Conservation (phyloP, 1,140 invertebrate genomes). For the Panulirus ornatus region DNA sequence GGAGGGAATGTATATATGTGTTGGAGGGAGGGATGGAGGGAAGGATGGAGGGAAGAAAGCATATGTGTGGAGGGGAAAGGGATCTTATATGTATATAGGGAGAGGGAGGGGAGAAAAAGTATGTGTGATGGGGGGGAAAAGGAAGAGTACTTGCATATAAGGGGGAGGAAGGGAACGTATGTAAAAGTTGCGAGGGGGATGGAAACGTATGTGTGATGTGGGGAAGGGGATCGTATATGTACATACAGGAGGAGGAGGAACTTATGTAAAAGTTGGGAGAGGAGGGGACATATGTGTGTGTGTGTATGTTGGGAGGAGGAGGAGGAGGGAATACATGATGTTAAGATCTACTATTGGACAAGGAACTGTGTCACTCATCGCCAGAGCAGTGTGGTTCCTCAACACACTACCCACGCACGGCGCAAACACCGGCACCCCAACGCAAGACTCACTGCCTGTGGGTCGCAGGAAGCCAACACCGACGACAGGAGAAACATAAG, state of each 20-base stretch:
- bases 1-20: too few species aligned
- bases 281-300: neutral
- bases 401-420: too few species aligned
- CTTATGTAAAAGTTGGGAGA: neutral
- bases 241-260: neutral
- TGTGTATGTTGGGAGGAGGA: neutral
- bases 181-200: neutral
- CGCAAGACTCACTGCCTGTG: too few species aligned
- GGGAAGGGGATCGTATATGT: neutral
- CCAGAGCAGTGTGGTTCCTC: too few species aligned
- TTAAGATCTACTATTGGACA: too few species aligned
- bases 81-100: neutral
- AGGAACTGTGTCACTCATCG: too few species aligned
- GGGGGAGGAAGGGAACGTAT: neutral
- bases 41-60: neutral
- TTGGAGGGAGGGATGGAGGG: constrained; percentile 3
- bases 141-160: neutral
- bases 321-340: too few species aligned
- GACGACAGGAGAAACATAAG: too few species aligned
- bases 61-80: neutral
- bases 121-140: neutral
- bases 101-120: neutral
- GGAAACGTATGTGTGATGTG: neutral
- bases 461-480: too few species aligned
- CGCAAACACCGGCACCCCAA: too few species aligned